Evolutionary conservation across 2,888 invertebrate species (phyloP).

Genomic region (Scaptomyza caliginosa): DNA sequence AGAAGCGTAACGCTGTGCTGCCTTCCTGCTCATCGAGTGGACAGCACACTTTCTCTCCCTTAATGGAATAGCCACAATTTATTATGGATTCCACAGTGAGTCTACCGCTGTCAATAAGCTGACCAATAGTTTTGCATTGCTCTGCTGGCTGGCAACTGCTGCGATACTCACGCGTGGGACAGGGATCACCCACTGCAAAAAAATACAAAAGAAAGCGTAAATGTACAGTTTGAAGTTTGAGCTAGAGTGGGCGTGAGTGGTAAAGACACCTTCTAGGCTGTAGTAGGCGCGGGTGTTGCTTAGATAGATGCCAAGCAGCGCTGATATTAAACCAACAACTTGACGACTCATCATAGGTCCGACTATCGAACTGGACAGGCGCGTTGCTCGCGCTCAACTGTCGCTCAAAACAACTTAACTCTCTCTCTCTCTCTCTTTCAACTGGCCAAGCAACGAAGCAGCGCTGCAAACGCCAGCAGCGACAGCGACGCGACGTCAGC

Average conservation of each 20-base stretch:
- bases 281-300: constrained; percentile 33
- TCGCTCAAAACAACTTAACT: constrained; percentile 6
- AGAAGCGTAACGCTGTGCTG: background rate
- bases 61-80: constrained; percentile 51
- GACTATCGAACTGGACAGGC: constrained; percentile 37
- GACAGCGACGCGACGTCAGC: background rate
- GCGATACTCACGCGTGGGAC: constrained; percentile 48
- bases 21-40: constrained; percentile 26
- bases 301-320: constrained; percentile 27
- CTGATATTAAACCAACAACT: constrained; percentile 2
- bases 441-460: background rate
- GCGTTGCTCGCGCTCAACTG: constrained; percentile 47
- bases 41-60: constrained; percentile 62
- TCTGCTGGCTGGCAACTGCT: constrained; percentile 54
- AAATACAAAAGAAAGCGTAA: background rate
- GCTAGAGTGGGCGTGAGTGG: background rate
- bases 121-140: constrained; percentile 35
- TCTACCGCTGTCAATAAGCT: constrained; percentile 24
- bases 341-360: constrained; percentile 28
- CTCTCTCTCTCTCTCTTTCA: background rate
- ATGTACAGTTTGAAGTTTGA: background rate
- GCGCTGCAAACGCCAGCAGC: background rate
- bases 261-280: constrained; percentile 52
- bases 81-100: constrained; percentile 24
- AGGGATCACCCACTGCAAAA: constrained; percentile 62